Conservation (phyloP, 2,113 vertebrate species). For the Orcinus orca region DNA sequence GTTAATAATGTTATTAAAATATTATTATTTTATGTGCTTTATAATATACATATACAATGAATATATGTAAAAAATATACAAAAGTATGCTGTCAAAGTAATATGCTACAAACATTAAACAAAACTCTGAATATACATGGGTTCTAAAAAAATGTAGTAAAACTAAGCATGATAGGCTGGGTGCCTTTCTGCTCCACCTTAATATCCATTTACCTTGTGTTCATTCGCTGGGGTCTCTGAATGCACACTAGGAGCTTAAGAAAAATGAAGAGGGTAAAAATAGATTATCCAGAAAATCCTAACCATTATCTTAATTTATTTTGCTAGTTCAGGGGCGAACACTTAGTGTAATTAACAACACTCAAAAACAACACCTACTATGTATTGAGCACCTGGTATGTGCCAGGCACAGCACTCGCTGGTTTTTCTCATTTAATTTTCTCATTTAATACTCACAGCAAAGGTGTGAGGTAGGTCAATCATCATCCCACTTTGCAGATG, state of each 20-base stretch:
- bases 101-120: background rate
- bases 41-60: background rate
- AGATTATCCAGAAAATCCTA: slow-evolving; percentile 31
- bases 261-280: background rate
- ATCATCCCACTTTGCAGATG: background rate
- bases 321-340: background rate
- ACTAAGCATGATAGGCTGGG: background rate
- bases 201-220: background rate
- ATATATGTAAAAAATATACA: background rate
- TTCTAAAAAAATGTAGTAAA: background rate
- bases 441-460: background rate
- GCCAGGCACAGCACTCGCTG: background rate
- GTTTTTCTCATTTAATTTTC: background rate
- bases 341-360: background rate
- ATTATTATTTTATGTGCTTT: background rate
- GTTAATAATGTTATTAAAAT: slow-evolving; percentile 8
- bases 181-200: background rate
- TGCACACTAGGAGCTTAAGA: background rate
- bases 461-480: background rate
- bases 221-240: background rate
- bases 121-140: background rate
- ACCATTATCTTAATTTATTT: background rate
- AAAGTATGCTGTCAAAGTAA: background rate
- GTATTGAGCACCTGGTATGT: background rate
- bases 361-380: background rate